Evolutionary conservation across 2,113 vertebrate species (phyloP), one percentile per base, ranked within the genome.

Genomic region (Charina bottae): DNA sequence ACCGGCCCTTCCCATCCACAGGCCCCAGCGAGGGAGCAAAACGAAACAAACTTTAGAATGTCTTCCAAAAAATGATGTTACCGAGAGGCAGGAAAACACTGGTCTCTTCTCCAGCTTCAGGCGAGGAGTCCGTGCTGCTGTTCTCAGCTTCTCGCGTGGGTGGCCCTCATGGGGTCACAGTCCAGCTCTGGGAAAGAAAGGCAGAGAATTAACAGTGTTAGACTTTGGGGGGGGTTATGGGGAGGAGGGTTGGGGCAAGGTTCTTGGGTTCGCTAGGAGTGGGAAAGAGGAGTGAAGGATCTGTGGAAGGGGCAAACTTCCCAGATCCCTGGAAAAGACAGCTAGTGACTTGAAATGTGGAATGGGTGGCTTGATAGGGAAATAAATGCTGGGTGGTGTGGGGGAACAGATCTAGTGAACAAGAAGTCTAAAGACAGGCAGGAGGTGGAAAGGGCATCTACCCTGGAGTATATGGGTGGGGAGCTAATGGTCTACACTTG

Each of bases 21-120:
- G 59, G 55, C 92, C 92, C 90, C 92, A 62, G 33, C 53, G 59
- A 93, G 90, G 92, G 90, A 93, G 90, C 92, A 59, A 93, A 93
- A 93, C 54, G 90, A 93, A 92, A 92, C 85, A 84, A 90, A 91
- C 78, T 85, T 91, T 68, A 91, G 92, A 93, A 93, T 91, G 92
- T 93, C 92, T 93, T 93, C 92, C 92, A 93, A 84, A 92, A 91
- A 87, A 89, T 26, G 72, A 64, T 92, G 87, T 53, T 92, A 54
- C 10, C 24, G 90, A 87, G 91, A 92, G 91, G 78, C 58, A 53
- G 72, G 72, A 60, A 89, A 62, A 26, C 33, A 37, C 26, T 54
- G 91, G 23, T 54, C 87, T 92, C 91, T 23, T 62, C 90, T 91
- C 59, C 87, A 12, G 53, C 21, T 62, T 72, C 42, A 88, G 87